Conservation (phyloP, 2,888 invertebrate species). For the Cheilosia pagana region DNA sequence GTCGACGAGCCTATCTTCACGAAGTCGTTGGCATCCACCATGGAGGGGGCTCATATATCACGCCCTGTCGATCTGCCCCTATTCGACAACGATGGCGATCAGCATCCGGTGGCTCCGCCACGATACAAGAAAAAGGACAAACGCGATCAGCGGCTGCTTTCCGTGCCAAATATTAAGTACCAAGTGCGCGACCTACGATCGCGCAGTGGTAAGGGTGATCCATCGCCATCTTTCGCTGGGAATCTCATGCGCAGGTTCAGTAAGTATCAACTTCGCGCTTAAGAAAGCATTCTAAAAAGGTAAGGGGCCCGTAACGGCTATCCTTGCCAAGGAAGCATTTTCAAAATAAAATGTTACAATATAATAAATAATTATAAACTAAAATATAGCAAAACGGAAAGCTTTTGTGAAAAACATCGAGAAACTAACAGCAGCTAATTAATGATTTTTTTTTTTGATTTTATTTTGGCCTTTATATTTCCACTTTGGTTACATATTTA, state of each 20-base stretch:
- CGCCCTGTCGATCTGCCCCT: conserved; percentile 88
- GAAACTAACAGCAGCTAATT: conserved; percentile 37
- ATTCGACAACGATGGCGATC: conserved; percentile 81
- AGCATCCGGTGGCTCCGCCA: conserved; percentile 85
- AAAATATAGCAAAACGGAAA: conserved; percentile 71
- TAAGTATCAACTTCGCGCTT: conserved; percentile 87
- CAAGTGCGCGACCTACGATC: conserved; percentile 83
- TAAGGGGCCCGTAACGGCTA: conserved; percentile 32
- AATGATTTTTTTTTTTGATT: conserved; percentile 28
- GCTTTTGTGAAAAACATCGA: conserved; percentile 70
- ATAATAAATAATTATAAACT: conserved; percentile 18
- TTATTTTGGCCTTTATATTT: conserved; percentile 47
- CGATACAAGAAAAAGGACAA: conserved; percentile 85
- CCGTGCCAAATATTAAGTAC: conserved; percentile 91
- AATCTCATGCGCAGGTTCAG: conserved; percentile 93
- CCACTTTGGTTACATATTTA: conserved; percentile 64
- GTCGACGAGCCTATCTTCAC: conserved; percentile 77
- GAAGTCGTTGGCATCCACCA: conserved; percentile 76
- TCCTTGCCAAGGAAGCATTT: conserved; percentile 18
- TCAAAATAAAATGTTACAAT: conserved; percentile 23
- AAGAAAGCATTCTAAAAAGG: conserved; percentile 22
- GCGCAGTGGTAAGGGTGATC: conserved; percentile 81
- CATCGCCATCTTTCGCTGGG: conserved; percentile 87
- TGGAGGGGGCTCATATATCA: conserved; percentile 80
- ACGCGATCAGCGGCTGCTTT: conserved; percentile 88